Percentiles rank a stretch among this genome's conserved stretches.
These are phyloP conservation scores for Petrosia ficiformis DNA, from an alignment of 37 sponge, comb jelly and placozoan genomes.

Conservation along the genomic window DNA sequence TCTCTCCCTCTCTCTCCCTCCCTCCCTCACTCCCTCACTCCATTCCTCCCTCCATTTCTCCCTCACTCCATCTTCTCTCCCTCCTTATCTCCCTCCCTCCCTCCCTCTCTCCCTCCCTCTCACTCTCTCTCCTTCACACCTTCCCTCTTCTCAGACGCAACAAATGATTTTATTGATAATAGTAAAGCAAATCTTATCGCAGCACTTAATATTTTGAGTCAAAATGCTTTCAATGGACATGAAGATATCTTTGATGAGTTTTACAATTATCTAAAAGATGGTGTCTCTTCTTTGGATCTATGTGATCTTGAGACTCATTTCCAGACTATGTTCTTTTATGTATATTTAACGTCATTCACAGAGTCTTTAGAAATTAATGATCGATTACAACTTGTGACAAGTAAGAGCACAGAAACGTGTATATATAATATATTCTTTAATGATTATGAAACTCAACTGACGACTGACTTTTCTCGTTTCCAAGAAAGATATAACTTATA, in stretches of 20 bases:
- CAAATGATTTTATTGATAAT: not conserved
- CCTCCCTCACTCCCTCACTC: conserved; percentile 15
- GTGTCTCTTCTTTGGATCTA: not conserved
- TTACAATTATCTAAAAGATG: conserved; percentile 1
- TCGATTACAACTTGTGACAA: not conserved
- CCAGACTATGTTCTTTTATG: not conserved
- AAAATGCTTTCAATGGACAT: not conserved
- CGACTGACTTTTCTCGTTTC: not conserved
- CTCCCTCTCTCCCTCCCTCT: conserved; percentile 19
- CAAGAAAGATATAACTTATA: not conserved
- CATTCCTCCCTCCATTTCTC: conserved; percentile 9
- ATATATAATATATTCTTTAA: not conserved
- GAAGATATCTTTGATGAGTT: not conserved
- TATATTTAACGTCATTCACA: not conserved
- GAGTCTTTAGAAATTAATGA: not conserved
- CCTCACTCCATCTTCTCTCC: conserved; percentile 11
- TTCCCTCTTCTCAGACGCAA: not conserved
- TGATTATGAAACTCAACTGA: not conserved
- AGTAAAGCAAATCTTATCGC: not conserved
- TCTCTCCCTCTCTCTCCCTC: conserved; percentile 6
- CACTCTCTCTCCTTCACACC: conserved; percentile 3
- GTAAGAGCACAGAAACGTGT: not conserved
- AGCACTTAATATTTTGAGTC: not conserved
- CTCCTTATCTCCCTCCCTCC: conserved; percentile 17
- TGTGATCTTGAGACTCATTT: not conserved